Percentiles rank a stretch among this genome's conserved stretches.
phyloP scores from a whole-genome alignment of 1,140 invertebrate genomes.

The Dendrolimus kikuchii region DNA sequence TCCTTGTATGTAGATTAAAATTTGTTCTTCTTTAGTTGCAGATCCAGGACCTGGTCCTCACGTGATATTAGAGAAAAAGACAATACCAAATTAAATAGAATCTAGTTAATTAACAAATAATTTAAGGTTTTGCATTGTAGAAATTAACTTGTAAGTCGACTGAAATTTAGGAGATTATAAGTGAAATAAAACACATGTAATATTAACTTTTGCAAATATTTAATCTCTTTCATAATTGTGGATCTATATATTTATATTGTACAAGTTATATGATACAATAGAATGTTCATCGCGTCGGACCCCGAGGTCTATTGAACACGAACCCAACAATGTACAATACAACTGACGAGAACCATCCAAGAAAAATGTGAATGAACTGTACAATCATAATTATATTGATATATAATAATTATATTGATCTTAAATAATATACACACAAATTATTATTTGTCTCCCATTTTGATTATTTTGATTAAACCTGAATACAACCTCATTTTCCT shows the following conservation, averaged over 20 bases:
- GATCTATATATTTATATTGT: conserved; percentile 74
- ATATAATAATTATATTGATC: conserved; percentile 41
- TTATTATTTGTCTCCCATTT: conserved; percentile 58
- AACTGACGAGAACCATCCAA: conserved; percentile 37
- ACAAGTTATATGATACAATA: conserved; percentile 73
- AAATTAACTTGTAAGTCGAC: conserved; percentile 22
- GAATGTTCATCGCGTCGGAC: conserved; percentile 48
- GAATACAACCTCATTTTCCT: conserved; percentile 68
- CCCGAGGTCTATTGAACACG: conserved; percentile 25
- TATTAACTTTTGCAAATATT: conserved; percentile 73
- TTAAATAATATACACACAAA: conserved; percentile 68
- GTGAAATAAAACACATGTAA: conserved; percentile 47
- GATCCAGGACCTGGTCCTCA: conserved; percentile 56
- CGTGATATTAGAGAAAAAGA: conserved; percentile 25
- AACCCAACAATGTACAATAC: conserved; percentile 42
- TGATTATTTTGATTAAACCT: conserved; percentile 46
- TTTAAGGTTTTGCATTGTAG: conserved; percentile 20
- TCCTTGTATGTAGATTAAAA: too few relatives aligned
- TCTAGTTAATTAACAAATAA: conserved; percentile 18
- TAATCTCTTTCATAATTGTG: conserved; percentile 74
- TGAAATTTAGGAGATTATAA: conserved; percentile 21
- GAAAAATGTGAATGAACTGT: conserved; percentile 46
- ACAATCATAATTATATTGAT: conserved; percentile 46
- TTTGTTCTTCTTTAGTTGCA: conserved; percentile 24
- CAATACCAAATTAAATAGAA: conserved; percentile 37